Evolutionary conservation across 2,113 vertebrate species (phyloP).

Genomic region (Gambusia affinis): DNA sequence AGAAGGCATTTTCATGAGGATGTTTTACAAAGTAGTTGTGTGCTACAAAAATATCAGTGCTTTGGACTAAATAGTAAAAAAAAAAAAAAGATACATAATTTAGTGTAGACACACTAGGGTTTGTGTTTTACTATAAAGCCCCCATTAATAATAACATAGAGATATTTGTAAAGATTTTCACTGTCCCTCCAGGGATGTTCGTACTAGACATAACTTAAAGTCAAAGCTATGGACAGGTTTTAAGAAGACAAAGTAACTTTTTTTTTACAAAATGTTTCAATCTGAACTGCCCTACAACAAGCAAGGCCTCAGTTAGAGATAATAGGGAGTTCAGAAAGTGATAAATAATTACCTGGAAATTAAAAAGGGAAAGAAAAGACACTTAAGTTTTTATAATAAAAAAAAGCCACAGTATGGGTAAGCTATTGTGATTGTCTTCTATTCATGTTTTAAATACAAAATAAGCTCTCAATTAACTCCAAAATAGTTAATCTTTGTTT

Average conservation of each 20-base stretch:
- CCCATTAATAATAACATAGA: background rate
- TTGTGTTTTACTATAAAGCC: background rate
- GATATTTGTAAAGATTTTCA: slow-evolving; percentile 8
- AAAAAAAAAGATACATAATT: slow-evolving; percentile 46
- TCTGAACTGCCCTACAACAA: slow-evolving; percentile 20
- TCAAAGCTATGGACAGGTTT: slow-evolving; percentile 2
- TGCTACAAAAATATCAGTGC: slow-evolving; percentile 69
- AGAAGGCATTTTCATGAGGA: slow-evolving; percentile 27
- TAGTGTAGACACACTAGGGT: slow-evolving; percentile 48
- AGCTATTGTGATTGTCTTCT: slow-evolving; percentile 18
- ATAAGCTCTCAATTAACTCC: slow-evolving; percentile 38
- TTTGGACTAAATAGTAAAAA: slow-evolving; percentile 44
- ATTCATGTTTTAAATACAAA: slow-evolving; percentile 37
- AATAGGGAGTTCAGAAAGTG: slow-evolving; percentile 16
- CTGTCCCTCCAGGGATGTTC: background rate
- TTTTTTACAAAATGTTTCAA: slow-evolving; percentile 10
- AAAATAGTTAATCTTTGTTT: slow-evolving; percentile 34
- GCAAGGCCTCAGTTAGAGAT: slow-evolving; percentile 26
- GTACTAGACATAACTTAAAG: slow-evolving; percentile 7
- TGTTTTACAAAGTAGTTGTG: slow-evolving; percentile 51
- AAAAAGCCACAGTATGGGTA: slow-evolving; percentile 4
- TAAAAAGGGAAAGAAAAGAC: slow-evolving; percentile 2
- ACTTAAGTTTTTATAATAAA: slow-evolving; percentile 23
- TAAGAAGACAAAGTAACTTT: slow-evolving; percentile 13
- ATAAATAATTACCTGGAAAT: slow-evolving; percentile 10